Evolutionary conservation across 2,888 invertebrate species (phyloP).

Genomic region (Physocephala rufipes): DNA sequence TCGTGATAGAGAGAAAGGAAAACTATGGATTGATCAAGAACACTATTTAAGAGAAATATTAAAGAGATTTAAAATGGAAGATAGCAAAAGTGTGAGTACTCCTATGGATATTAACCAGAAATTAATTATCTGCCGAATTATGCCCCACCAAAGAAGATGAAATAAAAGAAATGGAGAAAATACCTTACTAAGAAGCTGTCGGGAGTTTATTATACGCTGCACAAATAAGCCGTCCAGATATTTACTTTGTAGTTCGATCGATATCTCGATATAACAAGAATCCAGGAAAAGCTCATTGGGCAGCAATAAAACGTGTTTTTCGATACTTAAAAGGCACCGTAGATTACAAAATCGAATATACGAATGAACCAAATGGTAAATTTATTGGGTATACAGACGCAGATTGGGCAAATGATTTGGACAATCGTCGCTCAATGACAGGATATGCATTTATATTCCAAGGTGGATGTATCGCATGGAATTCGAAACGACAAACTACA

Average conservation of each 20-base stretch:
- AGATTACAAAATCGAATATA: conserved; percentile 8
- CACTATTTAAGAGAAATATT: too few relatives aligned
- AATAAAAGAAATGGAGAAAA: conserved; percentile 10
- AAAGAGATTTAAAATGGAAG: too few relatives aligned
- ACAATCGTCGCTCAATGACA: conserved; percentile 1
- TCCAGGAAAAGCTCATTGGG: conserved; percentile 44
- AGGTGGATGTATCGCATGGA: conserved; percentile 27
- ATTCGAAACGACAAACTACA: conserved; percentile 36
- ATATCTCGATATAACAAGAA: conserved; percentile 31
- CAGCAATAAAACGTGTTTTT: conserved; percentile 40
- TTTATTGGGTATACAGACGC: conserved; percentile 18
- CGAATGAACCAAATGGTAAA: neutral
- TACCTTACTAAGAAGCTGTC: conserved; percentile 22
- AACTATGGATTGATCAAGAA: conserved; percentile 11
- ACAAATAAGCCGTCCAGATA: conserved; percentile 19
- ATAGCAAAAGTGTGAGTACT: too few relatives aligned
- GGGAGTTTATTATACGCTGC: conserved; percentile 3
- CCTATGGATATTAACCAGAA: conserved; percentile 7
- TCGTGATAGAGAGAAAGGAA: conserved; percentile 10
- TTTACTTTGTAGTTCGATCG: conserved; percentile 18
- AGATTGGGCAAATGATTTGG: conserved; percentile 19
- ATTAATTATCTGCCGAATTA: conserved; percentile 1
- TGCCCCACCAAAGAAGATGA: conserved; percentile 19
- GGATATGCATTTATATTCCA: conserved; percentile 19
- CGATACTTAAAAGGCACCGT: conserved; percentile 42